Conservation (phyloP, 2,797 vertebrate species). For the Pachyuromys duprasi region DNA sequence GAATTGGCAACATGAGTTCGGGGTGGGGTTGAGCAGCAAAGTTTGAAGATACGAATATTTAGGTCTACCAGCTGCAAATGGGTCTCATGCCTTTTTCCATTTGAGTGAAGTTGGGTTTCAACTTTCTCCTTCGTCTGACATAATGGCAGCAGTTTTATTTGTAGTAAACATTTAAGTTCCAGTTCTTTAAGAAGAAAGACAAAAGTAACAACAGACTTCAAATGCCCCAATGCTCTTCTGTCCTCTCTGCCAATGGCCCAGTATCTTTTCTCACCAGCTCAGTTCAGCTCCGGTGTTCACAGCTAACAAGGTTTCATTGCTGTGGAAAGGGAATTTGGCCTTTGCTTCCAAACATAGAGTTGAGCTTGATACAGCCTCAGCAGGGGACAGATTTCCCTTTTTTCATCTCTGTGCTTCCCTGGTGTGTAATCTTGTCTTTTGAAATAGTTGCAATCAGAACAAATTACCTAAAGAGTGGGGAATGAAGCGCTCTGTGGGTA, state of each 20-base stretch:
- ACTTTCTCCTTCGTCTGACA: neutral
- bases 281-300: constrained; percentile 15
- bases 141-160: neutral
- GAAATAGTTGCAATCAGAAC: constrained; percentile 81
- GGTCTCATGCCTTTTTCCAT: neutral
- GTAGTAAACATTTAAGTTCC: constrained; percentile 32
- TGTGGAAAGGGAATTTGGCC: constrained; percentile 50
- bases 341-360: constrained; percentile 77
- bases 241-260: neutral
- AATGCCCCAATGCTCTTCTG: neutral
- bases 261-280: constrained; percentile 40
- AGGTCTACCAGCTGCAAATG: neutral
- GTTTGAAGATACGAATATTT: neutral
- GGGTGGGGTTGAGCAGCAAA: neutral
- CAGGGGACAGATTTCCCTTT: constrained; percentile 72
- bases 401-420: constrained; percentile 75
- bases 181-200: constrained; percentile 39
- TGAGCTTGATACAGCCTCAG: constrained; percentile 72
- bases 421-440: constrained; percentile 71
- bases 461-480: constrained; percentile 80
- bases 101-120: neutral
- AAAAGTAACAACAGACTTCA: neutral
- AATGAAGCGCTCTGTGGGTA: constrained; percentile 77
- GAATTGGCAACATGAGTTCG: neutral
- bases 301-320: constrained; percentile 75